Evolutionary conservation across 2,888 invertebrate genomes (phyloP).

Genomic region (Taenaris catops): DNA sequence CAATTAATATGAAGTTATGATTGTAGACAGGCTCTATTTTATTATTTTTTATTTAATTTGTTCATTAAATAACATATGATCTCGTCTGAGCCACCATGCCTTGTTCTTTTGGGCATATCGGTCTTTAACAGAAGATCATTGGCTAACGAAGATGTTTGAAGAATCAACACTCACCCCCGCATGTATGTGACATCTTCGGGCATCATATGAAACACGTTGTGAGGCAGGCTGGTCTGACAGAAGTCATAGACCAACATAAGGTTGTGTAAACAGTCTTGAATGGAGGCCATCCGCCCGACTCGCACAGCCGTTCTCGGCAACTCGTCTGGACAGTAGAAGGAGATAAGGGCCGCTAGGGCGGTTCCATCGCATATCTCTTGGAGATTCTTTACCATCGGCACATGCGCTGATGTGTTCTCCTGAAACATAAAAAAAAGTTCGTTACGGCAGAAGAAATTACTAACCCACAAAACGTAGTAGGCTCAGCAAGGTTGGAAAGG

Average conservation of each 20-base stretch:
- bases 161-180: constrained; percentile 83
- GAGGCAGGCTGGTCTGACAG: constrained; percentile 90
- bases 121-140: too few relatives aligned
- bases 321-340: constrained; percentile 43
- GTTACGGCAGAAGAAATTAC: too few relatives aligned
- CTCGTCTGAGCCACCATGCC: too few relatives aligned
- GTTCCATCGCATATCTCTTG: constrained; percentile 93
- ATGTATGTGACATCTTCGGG: constrained; percentile 98
- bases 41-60: too few relatives aligned
- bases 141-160: too few relatives aligned
- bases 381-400: constrained; percentile 88
- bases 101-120: too few relatives aligned
- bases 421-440: constrained; percentile 42
- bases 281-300: constrained; percentile 83
- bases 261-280: constrained; percentile 95
- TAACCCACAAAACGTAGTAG: too few relatives aligned
- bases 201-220: constrained; percentile 94
- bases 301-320: constrained; percentile 75
- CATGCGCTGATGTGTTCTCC: constrained; percentile 78
- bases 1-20: too few relatives aligned
- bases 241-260: constrained; percentile 93
- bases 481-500: too few relatives aligned
- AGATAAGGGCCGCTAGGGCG: constrained; percentile 22
- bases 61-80: too few relatives aligned
- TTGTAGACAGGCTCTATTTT: too few relatives aligned